A percentile compares a stretch with the other conserved stretches of the same genome.
These are phyloP conservation scores for Anthopleura xanthogrammica DNA, from an alignment of 92 coral and sea anemone species.

Conservation along the genomic window DNA sequence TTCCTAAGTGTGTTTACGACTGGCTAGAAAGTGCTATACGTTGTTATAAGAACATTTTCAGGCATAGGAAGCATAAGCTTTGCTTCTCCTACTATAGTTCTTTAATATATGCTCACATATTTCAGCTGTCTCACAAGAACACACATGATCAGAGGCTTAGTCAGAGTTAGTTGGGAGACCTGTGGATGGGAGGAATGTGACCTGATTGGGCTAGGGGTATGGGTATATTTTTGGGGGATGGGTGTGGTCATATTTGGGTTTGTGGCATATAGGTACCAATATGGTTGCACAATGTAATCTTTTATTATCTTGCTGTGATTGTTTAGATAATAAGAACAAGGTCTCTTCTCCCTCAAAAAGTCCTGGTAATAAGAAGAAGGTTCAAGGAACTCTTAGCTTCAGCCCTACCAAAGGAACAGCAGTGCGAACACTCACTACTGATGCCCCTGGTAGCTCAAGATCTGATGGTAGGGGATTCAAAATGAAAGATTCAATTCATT, in stretches of 20 bases:
- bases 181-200: too few species aligned
- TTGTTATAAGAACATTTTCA: background rate
- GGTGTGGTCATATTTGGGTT: too few species aligned
- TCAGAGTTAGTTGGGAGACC: too few species aligned
- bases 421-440: constrained; percentile 21
- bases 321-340: background rate
- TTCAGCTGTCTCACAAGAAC: too few species aligned
- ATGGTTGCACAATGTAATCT: too few species aligned
- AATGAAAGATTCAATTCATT: too few species aligned
- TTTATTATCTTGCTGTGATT: background rate
- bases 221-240: too few species aligned
- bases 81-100: background rate
- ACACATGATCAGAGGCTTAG: too few species aligned
- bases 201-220: too few species aligned
- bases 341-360: constrained; percentile 8
- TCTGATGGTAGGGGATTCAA: background rate
- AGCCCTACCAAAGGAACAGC: constrained; percentile 40
- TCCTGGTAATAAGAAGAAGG: constrained; percentile 43
- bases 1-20: background rate
- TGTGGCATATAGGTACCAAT: too few species aligned
- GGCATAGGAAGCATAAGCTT: background rate
- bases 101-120: too few species aligned
- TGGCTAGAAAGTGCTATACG: too few species aligned
- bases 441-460: constrained; percentile 15
- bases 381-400: constrained; percentile 39